These are phyloP conservation scores for Pachydiplax longipennis DNA, from an alignment of 2,888 invertebrate genomes.

Conservation along the genomic window DNA sequence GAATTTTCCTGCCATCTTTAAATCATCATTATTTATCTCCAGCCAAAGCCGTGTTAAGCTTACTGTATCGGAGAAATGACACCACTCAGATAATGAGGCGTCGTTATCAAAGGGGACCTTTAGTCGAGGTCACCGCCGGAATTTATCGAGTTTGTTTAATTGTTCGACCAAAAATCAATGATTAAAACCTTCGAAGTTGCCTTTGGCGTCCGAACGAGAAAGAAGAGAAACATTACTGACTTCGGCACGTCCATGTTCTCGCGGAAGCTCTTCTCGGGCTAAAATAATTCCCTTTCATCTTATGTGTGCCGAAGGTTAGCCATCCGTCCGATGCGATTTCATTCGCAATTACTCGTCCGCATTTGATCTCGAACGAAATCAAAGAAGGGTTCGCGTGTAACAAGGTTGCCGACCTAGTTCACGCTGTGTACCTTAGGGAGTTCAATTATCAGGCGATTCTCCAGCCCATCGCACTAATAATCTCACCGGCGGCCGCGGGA, in stretches of 20 bases:
- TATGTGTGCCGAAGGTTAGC: not conserved
- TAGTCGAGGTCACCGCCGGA: no score
- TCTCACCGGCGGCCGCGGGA: not conserved
- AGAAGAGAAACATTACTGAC: no score
- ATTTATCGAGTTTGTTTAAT: no score
- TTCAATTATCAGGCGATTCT: not conserved
- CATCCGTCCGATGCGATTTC: not conserved
- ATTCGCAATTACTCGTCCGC: not conserved
- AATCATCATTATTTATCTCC: no score
- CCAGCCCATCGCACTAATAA: slow-evolving; percentile 21
- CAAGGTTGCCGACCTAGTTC: slow-evolving; percentile 19
- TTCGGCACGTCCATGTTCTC: not conserved
- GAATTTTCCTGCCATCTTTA: no score
- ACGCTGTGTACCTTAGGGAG: not conserved
- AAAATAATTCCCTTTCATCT: not conserved
- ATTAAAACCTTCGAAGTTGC: no score
- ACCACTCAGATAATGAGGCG: no score
- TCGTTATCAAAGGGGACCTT: no score
- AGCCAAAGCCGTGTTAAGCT: no score
- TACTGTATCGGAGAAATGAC: no score
- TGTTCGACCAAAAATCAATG: no score
- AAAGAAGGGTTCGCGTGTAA: not conserved
- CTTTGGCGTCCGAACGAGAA: no score
- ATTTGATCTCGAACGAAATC: not conserved
- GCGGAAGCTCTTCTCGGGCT: not conserved